Conservation (phyloP, 2,888 invertebrate species). For the Diogma glabrata region DNA sequence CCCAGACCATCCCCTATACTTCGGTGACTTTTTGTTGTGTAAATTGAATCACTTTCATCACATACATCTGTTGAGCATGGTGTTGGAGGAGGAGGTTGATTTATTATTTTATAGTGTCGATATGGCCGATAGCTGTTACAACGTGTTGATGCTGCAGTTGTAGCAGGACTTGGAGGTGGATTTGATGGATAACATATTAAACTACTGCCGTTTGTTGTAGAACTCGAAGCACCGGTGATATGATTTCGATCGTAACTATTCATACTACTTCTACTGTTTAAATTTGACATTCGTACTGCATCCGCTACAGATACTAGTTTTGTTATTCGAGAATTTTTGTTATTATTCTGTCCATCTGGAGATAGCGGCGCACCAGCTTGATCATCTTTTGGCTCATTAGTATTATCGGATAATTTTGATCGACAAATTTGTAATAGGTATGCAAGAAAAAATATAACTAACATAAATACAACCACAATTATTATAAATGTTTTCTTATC, state of each 20-base stretch:
- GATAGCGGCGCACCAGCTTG: slow-evolving; percentile 55
- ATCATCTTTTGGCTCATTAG: slow-evolving; percentile 45
- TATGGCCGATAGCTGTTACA: slow-evolving; percentile 57
- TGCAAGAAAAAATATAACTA: slow-evolving; percentile 41
- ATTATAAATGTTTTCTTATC: slow-evolving; percentile 45
- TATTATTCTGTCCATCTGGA: slow-evolving; percentile 32
- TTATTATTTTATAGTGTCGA: slow-evolving; percentile 62
- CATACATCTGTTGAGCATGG: slow-evolving; percentile 92
- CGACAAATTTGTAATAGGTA: slow-evolving; percentile 43
- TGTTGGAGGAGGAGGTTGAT: slow-evolving; percentile 85
- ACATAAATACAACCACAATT: slow-evolving; percentile 43
- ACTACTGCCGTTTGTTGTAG: slow-evolving; percentile 36
- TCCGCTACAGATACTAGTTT: slow-evolving; percentile 39
- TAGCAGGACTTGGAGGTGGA: slow-evolving; percentile 84
- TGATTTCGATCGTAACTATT: slow-evolving; percentile 59
- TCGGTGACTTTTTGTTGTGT: slow-evolving; percentile 42
- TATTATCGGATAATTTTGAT: slow-evolving; percentile 39
- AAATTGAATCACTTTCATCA: slow-evolving; percentile 74
- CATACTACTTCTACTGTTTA: slow-evolving; percentile 48
- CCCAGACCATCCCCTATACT: slow-evolving; percentile 26
- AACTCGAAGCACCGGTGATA: slow-evolving; percentile 47
- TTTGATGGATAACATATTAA: slow-evolving; percentile 65
- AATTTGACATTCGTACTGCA: slow-evolving; percentile 51
- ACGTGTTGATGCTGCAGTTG: slow-evolving; percentile 49
- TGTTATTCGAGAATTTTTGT: slow-evolving; percentile 31